phyloP scores from a whole-genome alignment of 2,113 vertebrate genomes.

The Zapus hudsonius region DNA sequence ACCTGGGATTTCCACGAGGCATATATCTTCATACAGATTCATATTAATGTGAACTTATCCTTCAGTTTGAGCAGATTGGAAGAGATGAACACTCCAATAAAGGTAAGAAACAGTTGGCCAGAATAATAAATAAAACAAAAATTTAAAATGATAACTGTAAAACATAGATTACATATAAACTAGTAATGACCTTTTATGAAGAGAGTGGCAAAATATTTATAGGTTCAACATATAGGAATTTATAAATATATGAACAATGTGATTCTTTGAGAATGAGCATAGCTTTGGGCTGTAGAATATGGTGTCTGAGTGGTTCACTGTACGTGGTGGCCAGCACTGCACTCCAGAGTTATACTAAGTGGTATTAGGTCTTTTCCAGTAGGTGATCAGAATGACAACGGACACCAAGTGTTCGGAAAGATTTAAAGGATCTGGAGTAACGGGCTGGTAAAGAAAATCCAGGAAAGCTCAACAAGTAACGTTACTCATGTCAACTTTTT shows the following conservation, averaged over 20 bases:
- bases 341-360: background rate
- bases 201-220: background rate
- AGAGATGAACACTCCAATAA: background rate
- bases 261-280: background rate
- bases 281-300: background rate
- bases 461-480: background rate
- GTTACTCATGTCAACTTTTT: no score
- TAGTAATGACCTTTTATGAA: background rate
- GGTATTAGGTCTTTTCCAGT: background rate
- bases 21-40: background rate
- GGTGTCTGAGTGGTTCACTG: background rate
- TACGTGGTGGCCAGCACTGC: background rate
- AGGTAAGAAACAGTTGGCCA: background rate
- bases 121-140: conserved; percentile 16
- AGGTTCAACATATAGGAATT: background rate
- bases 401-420: background rate
- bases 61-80: background rate
- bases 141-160: background rate
- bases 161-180: conserved; percentile 2
- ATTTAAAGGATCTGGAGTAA: background rate
- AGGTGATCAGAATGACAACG: background rate
- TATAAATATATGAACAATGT: background rate
- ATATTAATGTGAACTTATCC: background rate
- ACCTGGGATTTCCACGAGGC: background rate
- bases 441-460: background rate